These are phyloP conservation scores for Vanessa tameamea DNA, from an alignment of 1,140 invertebrate genomes.

Conservation along the genomic window DNA sequence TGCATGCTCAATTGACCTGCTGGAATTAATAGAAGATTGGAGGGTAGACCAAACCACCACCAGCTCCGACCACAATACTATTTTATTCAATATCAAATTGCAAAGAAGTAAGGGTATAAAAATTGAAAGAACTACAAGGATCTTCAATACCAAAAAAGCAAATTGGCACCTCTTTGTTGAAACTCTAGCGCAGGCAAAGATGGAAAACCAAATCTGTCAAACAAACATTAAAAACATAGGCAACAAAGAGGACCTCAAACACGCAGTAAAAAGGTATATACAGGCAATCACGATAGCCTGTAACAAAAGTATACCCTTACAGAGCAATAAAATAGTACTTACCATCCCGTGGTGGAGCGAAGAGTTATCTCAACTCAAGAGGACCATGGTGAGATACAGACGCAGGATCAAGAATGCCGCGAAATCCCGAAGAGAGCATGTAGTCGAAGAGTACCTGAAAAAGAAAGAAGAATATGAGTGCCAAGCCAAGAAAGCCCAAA, in stretches of 20 bases:
- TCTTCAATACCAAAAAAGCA: constrained; percentile 14
- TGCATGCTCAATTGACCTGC: constrained; percentile 20
- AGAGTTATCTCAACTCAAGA: not conserved
- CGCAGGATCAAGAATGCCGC: constrained; percentile 1
- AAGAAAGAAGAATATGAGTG: constrained; percentile 9
- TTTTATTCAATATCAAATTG: no score
- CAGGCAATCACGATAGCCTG: no score
- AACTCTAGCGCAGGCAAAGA: constrained; percentile 14
- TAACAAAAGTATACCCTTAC: no score
- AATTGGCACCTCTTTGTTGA: not conserved
- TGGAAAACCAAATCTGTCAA: no score
- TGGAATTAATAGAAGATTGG: no score
- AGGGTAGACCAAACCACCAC: no score
- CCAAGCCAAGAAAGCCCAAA: constrained; percentile 13
- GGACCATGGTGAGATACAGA: no score
- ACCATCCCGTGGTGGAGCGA: no score
- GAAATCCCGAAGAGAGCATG: constrained; percentile 12
- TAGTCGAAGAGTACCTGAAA: constrained; percentile 22
- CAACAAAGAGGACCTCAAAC: constrained; percentile 4
- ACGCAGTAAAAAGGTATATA: no score
- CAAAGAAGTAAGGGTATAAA: no score
- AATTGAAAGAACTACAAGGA: not conserved
- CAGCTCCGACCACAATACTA: no score
- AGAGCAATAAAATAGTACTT: no score
- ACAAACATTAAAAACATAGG: constrained; percentile 16